A percentile compares a stretch with the other conserved stretches of the same genome.
These are phyloP conservation scores for Drosophila putrida DNA, from an alignment of 2,888 invertebrate genomes.

Conservation along the genomic window DNA sequence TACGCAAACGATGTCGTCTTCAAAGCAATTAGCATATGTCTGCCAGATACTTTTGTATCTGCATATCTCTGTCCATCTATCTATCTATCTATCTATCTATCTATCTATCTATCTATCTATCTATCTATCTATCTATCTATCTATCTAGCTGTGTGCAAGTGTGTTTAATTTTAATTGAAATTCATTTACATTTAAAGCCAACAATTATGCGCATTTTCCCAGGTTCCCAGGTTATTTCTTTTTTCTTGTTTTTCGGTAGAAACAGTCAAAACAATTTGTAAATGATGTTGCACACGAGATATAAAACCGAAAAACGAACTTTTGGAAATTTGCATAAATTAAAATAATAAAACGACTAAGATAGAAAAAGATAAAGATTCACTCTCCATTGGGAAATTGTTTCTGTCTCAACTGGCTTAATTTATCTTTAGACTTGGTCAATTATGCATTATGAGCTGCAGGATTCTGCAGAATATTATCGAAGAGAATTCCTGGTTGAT, in stretches of 20 bases:
- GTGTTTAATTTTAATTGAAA: constrained; percentile 74
- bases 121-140: background rate
- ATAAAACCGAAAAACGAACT: constrained; percentile 49
- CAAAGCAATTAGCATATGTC: constrained; percentile 68
- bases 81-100: too few species aligned
- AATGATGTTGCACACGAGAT: constrained; percentile 74
- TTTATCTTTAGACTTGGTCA: constrained; percentile 35
- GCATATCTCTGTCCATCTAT: background rate
- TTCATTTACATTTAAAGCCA: constrained; percentile 76
- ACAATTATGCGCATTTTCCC: constrained; percentile 77
- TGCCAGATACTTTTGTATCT: constrained; percentile 40
- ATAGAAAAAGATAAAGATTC: background rate
- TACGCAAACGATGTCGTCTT: constrained; percentile 15
- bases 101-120: too few species aligned
- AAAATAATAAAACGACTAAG: constrained; percentile 42
- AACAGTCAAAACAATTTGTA: constrained; percentile 67
- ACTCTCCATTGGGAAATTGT: background rate
- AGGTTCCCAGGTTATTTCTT: constrained; percentile 35
- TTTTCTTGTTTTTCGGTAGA: background rate
- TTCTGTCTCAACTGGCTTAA: background rate
- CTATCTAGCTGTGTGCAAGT: constrained; percentile 31
- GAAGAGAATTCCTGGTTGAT: background rate
- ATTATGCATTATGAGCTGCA: constrained; percentile 39
- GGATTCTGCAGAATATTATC: constrained; percentile 4
- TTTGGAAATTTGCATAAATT: constrained; percentile 76